Conservation (phyloP, 2,797 vertebrate species). For the Cirrhinus mrigala region DNA sequence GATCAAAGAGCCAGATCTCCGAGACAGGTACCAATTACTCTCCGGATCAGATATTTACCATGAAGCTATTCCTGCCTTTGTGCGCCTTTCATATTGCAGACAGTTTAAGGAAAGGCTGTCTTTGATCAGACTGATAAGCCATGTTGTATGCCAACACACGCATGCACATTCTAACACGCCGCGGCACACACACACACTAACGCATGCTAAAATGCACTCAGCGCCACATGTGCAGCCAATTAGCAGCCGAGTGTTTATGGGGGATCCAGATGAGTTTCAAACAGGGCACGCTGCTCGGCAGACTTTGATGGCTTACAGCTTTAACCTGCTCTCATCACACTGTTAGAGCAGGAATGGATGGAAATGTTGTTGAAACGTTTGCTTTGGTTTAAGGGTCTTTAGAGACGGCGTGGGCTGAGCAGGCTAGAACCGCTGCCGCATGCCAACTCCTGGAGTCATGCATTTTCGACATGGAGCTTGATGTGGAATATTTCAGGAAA, state of each 20-base stretch:
- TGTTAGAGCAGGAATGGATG: constrained; percentile 34
- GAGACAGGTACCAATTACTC: constrained; percentile 71
- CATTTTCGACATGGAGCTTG: constrained; percentile 41
- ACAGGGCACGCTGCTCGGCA: constrained; percentile 45
- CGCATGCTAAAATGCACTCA: constrained; percentile 47
- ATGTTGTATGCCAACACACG: constrained; percentile 60
- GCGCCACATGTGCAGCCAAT: constrained; percentile 66
- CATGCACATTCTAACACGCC: constrained; percentile 43
- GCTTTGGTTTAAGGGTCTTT: constrained; percentile 52
- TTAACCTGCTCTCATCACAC: constrained; percentile 58
- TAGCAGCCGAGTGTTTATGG: constrained; percentile 66
- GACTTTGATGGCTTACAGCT: constrained; percentile 61
- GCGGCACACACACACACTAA: constrained; percentile 29
- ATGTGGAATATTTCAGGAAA: constrained; percentile 49
- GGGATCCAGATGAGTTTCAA: constrained; percentile 67
- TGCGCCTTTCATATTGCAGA: constrained; percentile 59
- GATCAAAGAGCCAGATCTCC: constrained; percentile 61
- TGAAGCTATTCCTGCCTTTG: constrained; percentile 47
- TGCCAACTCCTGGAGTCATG: constrained; percentile 36
- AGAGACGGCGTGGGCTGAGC: constrained; percentile 36
- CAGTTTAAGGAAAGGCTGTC: constrained; percentile 54
- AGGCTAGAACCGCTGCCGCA: constrained; percentile 6
- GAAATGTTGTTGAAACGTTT: constrained; percentile 53
- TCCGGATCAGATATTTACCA: constrained; percentile 68
- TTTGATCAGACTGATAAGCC: constrained; percentile 66